Conservation (phyloP, 1,140 invertebrate species). For the Chrysoperla carnea region DNA sequence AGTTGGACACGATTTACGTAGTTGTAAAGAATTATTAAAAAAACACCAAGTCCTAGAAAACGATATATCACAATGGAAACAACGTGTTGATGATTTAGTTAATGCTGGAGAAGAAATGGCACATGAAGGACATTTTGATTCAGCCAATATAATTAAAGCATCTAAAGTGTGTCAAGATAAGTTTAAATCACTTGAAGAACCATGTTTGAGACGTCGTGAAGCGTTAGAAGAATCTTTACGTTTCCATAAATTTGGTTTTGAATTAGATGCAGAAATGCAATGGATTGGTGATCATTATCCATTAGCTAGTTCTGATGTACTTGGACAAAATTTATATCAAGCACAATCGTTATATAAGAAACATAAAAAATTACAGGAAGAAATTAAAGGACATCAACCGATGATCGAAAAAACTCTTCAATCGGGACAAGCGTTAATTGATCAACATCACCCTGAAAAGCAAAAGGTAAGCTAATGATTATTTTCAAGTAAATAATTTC, state of each 20-base stretch:
- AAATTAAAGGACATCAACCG: conserved; percentile 65
- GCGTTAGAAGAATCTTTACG: conserved; percentile 60
- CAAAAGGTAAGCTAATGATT: conserved; percentile 36
- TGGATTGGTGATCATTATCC: conserved; percentile 88
- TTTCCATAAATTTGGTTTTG: conserved; percentile 88
- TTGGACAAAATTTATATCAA: conserved; percentile 74
- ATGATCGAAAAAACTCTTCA: conserved; percentile 67
- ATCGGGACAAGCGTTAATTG: conserved; percentile 48
- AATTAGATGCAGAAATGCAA: conserved; percentile 82
- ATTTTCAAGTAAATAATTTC: neutral
- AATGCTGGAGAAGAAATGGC: conserved; percentile 76
- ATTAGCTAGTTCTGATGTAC: conserved; percentile 52
- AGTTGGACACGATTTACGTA: conserved; percentile 67
- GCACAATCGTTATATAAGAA: conserved; percentile 86
- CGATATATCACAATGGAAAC: conserved; percentile 61
- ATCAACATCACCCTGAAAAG: conserved; percentile 56
- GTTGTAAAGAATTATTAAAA: conserved; percentile 74
- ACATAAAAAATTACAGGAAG: conserved; percentile 77
- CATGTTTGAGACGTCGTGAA: conserved; percentile 44
- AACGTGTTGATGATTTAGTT: conserved; percentile 56
- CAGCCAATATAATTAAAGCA: conserved; percentile 61
- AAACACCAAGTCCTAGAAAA: conserved; percentile 70
- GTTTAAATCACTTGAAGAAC: conserved; percentile 40
- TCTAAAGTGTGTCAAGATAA: conserved; percentile 54
- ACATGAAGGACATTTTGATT: conserved; percentile 86